A percentile compares a stretch with the other conserved stretches of the same genome.
Evolutionary conservation across 2,888 invertebrate genomes (phyloP).

Genomic region (Sphaerophoria rueppellii): DNA sequence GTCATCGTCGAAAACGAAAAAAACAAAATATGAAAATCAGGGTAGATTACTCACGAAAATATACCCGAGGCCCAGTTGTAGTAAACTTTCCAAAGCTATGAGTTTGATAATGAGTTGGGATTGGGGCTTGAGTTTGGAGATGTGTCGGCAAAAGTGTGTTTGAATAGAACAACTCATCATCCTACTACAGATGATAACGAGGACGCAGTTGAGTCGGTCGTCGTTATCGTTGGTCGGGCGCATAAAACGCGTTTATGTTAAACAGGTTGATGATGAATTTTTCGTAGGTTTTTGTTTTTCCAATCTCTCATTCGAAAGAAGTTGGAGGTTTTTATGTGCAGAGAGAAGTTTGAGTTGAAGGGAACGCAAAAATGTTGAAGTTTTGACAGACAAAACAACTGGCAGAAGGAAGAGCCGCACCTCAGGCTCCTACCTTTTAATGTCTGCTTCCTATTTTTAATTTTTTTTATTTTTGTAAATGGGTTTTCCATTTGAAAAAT

Average conservation of each 20-base stretch:
- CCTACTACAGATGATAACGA: conserved; percentile 20
- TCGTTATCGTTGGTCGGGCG: background rate
- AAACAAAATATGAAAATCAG: conserved; percentile 50
- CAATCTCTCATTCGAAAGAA: background rate
- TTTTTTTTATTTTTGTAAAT: too few relatives aligned
- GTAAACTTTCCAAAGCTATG: conserved; percentile 32
- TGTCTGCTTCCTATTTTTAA: too few relatives aligned
- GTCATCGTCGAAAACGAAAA: background rate
- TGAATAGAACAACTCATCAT: conserved; percentile 66
- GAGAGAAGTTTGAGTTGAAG: conserved; percentile 21
- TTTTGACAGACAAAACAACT: conserved; percentile 45
- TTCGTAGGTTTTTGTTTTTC: background rate
- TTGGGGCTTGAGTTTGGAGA: background rate
- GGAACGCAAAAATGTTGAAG: conserved; percentile 49
- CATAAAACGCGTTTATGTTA: conserved; percentile 1
- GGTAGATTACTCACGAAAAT: conserved; percentile 62
- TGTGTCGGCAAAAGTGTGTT: conserved; percentile 62
- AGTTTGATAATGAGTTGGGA: background rate
- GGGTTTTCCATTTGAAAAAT: too few relatives aligned
- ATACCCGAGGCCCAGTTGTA: conserved; percentile 42
- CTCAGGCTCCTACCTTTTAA: background rate
- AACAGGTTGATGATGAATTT: conserved; percentile 20
- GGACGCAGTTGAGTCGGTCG: background rate
- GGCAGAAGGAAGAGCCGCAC: conserved; percentile 24
- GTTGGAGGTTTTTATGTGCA: conserved; percentile 11